Percentiles rank a stretch among this genome's conserved stretches.
Conservation (phyloP, 92 coral and sea anemone genomes). For the Virgularia gustaviana region DNA sequence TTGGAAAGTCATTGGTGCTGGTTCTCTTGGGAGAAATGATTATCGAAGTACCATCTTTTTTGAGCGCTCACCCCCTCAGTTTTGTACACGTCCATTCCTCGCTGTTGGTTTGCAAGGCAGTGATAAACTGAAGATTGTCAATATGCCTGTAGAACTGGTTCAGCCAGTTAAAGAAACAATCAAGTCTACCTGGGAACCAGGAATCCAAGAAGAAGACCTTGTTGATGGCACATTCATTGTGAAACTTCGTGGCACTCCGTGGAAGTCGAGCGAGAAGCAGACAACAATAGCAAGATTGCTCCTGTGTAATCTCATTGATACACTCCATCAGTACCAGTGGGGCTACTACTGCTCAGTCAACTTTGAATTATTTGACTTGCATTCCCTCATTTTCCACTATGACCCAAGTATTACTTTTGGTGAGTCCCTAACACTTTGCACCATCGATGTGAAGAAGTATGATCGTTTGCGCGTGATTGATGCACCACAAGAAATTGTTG, state of each 20-base stretch:
- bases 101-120: constrained; percentile 55
- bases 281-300: constrained; percentile 45
- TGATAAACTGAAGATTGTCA: constrained; percentile 53
- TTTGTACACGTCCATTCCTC: constrained; percentile 41
- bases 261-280: constrained; percentile 49
- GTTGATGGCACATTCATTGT: constrained; percentile 37
- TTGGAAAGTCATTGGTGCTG: constrained; percentile 45
- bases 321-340: constrained; percentile 46
- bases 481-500: constrained; percentile 38
- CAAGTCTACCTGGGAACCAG: constrained; percentile 40
- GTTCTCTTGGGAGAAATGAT: constrained; percentile 40
- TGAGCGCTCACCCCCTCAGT: constrained; percentile 24
- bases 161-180: constrained; percentile 40
- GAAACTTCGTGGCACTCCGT: constrained; percentile 48
- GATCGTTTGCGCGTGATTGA: constrained; percentile 52
- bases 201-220: constrained; percentile 50
- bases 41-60: constrained; percentile 50
- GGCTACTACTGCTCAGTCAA: constrained; percentile 43
- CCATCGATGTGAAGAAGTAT: constrained; percentile 47
- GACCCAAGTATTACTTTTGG: constrained; percentile 39
- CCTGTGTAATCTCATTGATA: constrained; percentile 42
- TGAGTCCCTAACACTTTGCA: constrained; percentile 14
- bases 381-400: constrained; percentile 50
- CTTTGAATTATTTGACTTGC: constrained; percentile 39
- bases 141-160: constrained; percentile 46